Base-by-base conservation (phyloP, 35 echinoderm and acorn worm species). In the Hemicentrotus pulcherrimus region DNA sequence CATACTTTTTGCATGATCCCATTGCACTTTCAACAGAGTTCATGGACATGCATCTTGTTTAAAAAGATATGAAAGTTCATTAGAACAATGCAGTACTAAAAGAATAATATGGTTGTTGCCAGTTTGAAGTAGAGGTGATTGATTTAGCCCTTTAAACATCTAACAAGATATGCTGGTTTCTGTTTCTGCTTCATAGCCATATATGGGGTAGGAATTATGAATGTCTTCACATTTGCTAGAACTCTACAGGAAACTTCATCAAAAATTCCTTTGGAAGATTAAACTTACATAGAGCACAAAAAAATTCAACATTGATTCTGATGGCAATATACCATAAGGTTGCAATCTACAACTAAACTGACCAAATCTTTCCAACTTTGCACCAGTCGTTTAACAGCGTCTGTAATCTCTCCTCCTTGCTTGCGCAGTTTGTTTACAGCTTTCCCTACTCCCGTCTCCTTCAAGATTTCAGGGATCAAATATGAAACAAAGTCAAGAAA, bases 401-500 rank as follows among this genome's bases (percentile, higher is more conserved):
- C 94, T 4, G 94, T 91, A 50, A 97, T 95, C 5, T 96, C 88
- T 15, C 95, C 97, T 24, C 94, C 97, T 41, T 90, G 61, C 47
- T 96, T 97, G 22, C 94, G 91, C 46, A 96, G 87, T 30, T 85
- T 95, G 91, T 97, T 97, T 32, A 97, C 95, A 7, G 61, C 95
- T 92, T 95, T 97, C 4, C 97, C 97, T 14, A 97, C 96, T 71
- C 97, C 97, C 28, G 97, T 97, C 30, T 94, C 90, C 97, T 97
- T 88, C 35, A 32, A 88, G 31, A 95, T 93, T 35, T 2, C 55
- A 46, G 22, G 47, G 31, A 94, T 70, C 14, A 90, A 46, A 89
- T 22, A 46, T 0, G 31, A 32, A 86, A n/a, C 9, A 12, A 60
- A 94, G 46, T 11, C 32, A 48, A 48, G 91, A 47, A 46, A 4